Conservation (phyloP, 2,888 invertebrate genomes). For the Ophion ventricosus region DNA sequence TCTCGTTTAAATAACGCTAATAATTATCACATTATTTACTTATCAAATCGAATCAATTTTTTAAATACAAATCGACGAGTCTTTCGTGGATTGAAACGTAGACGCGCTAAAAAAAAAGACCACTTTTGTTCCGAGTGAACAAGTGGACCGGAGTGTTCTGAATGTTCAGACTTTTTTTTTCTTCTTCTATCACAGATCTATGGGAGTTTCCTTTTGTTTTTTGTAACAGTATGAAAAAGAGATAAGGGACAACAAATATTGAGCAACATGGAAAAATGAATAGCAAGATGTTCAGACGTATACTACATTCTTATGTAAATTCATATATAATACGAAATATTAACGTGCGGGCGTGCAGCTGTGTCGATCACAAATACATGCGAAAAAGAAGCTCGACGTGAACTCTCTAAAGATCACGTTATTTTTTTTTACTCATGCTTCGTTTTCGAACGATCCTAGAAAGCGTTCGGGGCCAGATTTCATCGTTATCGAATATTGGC, state of each 20-base stretch:
- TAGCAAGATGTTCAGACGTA: slow-evolving; percentile 36
- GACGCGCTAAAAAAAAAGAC: slow-evolving; percentile 31
- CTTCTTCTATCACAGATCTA: slow-evolving; percentile 46
- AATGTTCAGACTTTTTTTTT: slow-evolving; percentile 42
- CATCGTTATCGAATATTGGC: neutral
- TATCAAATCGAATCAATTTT: slow-evolving; percentile 18
- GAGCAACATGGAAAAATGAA: slow-evolving; percentile 52
- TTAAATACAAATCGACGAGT: neutral
- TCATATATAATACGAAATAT: slow-evolving; percentile 43
- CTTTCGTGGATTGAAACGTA: slow-evolving; percentile 26
- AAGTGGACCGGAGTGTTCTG: slow-evolving; percentile 32
- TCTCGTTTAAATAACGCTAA: slow-evolving; percentile 44
- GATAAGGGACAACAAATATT: slow-evolving; percentile 66
- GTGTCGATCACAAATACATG: slow-evolving; percentile 52
- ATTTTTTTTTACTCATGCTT: slow-evolving; percentile 24
- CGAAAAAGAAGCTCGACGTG: slow-evolving; percentile 45
- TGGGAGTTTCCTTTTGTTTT: slow-evolving; percentile 38
- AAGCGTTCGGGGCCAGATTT: neutral
- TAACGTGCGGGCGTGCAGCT: slow-evolving; percentile 62
- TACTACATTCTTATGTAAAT: too few relatives aligned
- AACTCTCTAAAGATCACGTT: slow-evolving; percentile 27
- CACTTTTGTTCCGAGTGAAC: slow-evolving; percentile 37
- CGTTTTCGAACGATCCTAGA: slow-evolving; percentile 33
- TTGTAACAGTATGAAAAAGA: slow-evolving; percentile 57
- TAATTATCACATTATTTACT: slow-evolving; percentile 18